Base-by-base conservation (phyloP, 2,113 vertebrate species). In the Xenopus borealis region DNA sequence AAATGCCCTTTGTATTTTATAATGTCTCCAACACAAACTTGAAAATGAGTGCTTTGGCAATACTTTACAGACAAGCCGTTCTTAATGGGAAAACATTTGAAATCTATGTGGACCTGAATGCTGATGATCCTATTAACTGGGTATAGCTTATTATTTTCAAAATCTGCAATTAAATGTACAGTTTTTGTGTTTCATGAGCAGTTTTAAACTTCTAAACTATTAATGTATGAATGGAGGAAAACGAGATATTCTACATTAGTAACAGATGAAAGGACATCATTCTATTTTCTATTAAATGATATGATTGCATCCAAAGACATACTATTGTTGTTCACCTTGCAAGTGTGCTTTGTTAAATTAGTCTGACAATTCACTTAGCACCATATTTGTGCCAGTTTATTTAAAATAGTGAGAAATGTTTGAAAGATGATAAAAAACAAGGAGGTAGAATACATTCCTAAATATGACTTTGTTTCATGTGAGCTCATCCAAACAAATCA, bases 131-230 rank as follows among this genome's bases (percentile, higher is more conserved):
- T 86, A 91, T 92, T 92, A 92, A 88, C 87, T 86, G 84, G 89
- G 90, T 91, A 92, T 91, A 89, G 89, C 84, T 90, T 86, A 87
- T 92, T 90, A 89, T 91, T 92, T 87, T 87, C 87, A 86, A 78
- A 83, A 72, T 82, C 82, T 83, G 72, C 79, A 82, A 83, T 85
- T 81, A 91, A 86, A 82, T 81, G 47, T 71, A 79, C 83, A 81
- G 82, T 90, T 90, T 88, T 85, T 74, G 73, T 78, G 77, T 85
- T 89, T 88, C 79, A 80, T 82, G 86, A 81, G 62, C 47, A 62
- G 61, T 83, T 86, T 88, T 78, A 83, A 81, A 79, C 80, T 89
- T 84, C 80, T 82, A 78, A 64, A 82, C 84, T 80, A 82, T 73
- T 66, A 78, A 71, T 62, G 74, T 83, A 84, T 78, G 78, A 71